Evolutionary conservation across 2,888 invertebrate species (phyloP), one percentile per base, ranked within the genome.

Genomic region (Fragum sueziense): DNA sequence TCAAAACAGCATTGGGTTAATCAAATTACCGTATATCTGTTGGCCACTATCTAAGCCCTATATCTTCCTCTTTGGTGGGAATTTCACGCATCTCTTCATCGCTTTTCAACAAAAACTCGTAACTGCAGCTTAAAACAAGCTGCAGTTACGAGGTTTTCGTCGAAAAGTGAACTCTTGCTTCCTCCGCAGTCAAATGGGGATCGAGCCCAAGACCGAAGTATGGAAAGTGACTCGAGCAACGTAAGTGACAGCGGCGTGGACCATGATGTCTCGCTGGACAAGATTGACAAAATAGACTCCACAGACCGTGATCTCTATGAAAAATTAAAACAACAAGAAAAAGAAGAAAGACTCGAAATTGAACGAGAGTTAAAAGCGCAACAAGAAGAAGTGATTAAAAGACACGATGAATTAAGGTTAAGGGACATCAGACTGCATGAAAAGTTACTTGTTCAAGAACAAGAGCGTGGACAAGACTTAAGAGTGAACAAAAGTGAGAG

Each of bases 301-400:
- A 87, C 90, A 34, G 92, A 91, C 79, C 79, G 91, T 34, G 91
- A 90, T 78, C 85, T 92, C 57, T 90, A 91, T 76, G 91, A 92
- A 83, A 91, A 92, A 86, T 85, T 91, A 67, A 91, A 92, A 82
- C 88, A 89, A 51, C 93, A 93, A 86, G 93, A 93, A 82, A 86
- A 91, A 62, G 93, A 93, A 71, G 93, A 93, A 84, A 87, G 92
- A 61, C 89, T 91, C 67, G 92, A 93, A 74, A 92, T 93, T 54
- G 93, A 93, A 82, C 81, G 91, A 37, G 93, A 93, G 85, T 87
- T 93, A 27, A 92, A 92, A 82, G 92, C 91, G 20, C 79, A 93
- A n/a, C 92, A 93, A 70, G 90, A 90, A 67, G 91, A 91, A 69
- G 90, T 90, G 27, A 82, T 90, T 62, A 88, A 90, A 74, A 78